Evolutionary conservation across 2,113 vertebrate species (phyloP), one percentile per base, ranked within the genome.

Genomic region (Alouatta palliata): DNA sequence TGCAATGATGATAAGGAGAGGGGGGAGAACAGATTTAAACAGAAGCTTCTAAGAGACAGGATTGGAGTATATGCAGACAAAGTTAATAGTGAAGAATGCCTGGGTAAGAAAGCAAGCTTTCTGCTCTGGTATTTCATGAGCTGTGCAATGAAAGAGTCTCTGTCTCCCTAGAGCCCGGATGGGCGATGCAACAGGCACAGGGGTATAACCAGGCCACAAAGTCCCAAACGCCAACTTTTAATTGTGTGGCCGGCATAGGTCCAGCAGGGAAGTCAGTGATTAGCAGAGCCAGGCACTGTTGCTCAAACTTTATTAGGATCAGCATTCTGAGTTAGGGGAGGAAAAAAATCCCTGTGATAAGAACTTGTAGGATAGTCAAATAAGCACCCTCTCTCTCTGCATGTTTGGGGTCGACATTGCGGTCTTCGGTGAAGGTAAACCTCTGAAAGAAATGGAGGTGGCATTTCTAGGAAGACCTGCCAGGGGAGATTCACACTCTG

Each of bases 251-350:
- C 25, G 4, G 52, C 56, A 40, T 19, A 52, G 64, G 47, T 61
- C n/a, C n/a, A 92, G 66, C 32, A 90, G 81, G 61, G 71, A 96
- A 94, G 81, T 64, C 14, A 77, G 85, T 35, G 37, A 43, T 87
- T 70, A 92, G 76, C 43, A 61, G 25, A 87, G 88, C 12, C 66
- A 92, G 85, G 56, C 21, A 47, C 4, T 92, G 52, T 37, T 54
- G 27, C 45, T 35, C 47, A 45, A 80, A 30, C 30, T 87, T 91
- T 92, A 93, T 76, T 35, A 81, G 83, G 81, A 47, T 90, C 30
- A 90, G 61, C 54, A 68, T 75, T 76, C 75, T 87, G 77, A 85
- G 49, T 10, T 40, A 16, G 30, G 25, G 25, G 19, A 90, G 4
- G 56, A 30, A 71, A 52, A 90, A 91, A 84, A 89, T 71, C n/a